These are phyloP conservation scores for Pollimyrus isidori DNA, from an alignment of 2,113 vertebrate genomes.

Conservation along the genomic window DNA sequence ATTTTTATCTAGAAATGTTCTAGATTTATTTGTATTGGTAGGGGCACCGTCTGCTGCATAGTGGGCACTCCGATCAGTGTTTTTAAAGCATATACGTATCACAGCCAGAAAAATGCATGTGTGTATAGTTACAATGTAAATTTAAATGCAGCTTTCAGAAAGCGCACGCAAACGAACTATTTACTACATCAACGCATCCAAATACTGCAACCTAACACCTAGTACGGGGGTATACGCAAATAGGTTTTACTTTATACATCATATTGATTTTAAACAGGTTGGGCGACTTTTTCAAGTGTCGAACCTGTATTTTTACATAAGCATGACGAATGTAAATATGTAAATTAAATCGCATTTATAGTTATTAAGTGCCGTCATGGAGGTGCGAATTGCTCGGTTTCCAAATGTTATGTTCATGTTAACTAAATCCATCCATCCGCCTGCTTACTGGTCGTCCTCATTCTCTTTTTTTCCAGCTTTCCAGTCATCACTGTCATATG, in stretches of 20 bases:
- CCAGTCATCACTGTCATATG: background rate
- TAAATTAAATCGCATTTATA: background rate
- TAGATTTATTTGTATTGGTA: background rate
- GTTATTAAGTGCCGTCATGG: background rate
- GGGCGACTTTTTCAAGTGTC: background rate
- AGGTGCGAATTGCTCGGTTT: background rate
- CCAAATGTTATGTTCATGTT: background rate
- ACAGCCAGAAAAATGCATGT: background rate
- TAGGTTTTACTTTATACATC: background rate
- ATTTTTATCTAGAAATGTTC: background rate
- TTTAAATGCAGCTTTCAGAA: background rate
- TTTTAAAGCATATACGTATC: background rate
- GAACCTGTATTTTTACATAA: background rate
- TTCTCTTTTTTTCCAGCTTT: background rate
- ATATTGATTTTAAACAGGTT: background rate
- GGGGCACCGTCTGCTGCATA: background rate
- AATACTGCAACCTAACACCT: background rate
- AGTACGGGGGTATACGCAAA: background rate
- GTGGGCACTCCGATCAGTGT: background rate
- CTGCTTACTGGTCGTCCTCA: background rate
- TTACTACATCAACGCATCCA: background rate
- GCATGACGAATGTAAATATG: background rate
- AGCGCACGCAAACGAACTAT: background rate
- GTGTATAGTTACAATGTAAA: background rate
- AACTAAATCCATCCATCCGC: background rate